A percentile compares a stretch with the other conserved stretches of the same genome.
Evolutionary conservation across 53 echinoderm and acorn worm genomes (phyloP).

Genomic region (Paracentrotus lividus): DNA sequence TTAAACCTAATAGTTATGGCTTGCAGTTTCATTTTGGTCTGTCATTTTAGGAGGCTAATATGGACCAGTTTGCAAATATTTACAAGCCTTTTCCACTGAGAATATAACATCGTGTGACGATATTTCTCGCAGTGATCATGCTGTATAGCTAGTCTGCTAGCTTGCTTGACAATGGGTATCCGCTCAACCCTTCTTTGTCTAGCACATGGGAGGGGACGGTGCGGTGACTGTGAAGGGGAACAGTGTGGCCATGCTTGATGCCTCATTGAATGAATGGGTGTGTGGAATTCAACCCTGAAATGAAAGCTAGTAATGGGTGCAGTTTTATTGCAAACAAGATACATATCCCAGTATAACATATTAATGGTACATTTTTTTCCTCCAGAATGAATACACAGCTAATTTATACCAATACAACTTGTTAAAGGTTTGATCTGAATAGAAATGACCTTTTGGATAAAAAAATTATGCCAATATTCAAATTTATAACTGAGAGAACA

Average conservation of each 20-base stretch:
- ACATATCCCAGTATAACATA: too few relatives aligned
- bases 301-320: too few relatives aligned
- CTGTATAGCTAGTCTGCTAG: neutral
- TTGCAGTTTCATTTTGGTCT: neutral
- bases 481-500: too few relatives aligned
- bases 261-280: neutral
- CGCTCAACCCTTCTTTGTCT: conserved; percentile 40
- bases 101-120: neutral
- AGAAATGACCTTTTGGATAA: too few relatives aligned
- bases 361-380: neutral
- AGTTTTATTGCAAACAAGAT: too few relatives aligned
- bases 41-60: too few relatives aligned
- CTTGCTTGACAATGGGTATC: too few relatives aligned
- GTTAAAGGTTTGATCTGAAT: too few relatives aligned
- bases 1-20: neutral
- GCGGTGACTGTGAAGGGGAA: neutral
- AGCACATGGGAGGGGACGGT: conserved; percentile 8
- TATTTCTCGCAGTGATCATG: neutral
- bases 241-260: too few relatives aligned
- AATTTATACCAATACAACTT: too few relatives aligned
- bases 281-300: neutral
- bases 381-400: too few relatives aligned
- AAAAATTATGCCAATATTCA: too few relatives aligned
- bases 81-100: neutral
- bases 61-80: conserved; percentile 4